phyloP scores from a whole-genome alignment of 2,113 vertebrate genomes.

The human region GRCh38 chr1:108067001-108067500 shows the following conservation, averaged over 20 bases:
- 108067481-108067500: background rate
- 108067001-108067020: background rate
- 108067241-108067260: background rate
- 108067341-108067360: no score
- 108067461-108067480: no score
- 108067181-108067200: background rate
- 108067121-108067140: background rate
- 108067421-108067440: background rate
- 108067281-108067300: background rate
- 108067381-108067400: background rate
- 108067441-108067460: background rate
- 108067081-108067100: background rate
- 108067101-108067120: background rate
- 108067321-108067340: background rate
- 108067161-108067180: background rate
- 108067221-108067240: background rate
- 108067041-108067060: background rate
- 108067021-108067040: background rate
- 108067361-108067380: background rate
- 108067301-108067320: background rate
- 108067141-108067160: background rate
- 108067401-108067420: background rate
- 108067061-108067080: background rate
- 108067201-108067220: background rate
- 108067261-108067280: background rate